Conservation (phyloP, 2,113 vertebrate species). For the Cairina moschata region DNA sequence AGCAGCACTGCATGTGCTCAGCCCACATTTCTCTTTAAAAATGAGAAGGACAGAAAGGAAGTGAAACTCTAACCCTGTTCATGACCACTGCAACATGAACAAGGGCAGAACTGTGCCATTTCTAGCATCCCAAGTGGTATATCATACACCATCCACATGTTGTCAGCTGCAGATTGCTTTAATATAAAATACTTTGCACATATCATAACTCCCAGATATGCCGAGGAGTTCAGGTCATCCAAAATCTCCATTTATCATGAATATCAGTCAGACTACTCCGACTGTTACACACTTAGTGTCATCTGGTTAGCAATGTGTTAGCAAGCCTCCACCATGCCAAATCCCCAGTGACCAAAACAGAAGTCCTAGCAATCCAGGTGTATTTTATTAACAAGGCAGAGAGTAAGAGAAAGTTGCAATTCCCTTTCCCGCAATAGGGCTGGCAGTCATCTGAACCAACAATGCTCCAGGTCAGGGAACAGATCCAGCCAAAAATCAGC, state of each 20-base stretch:
- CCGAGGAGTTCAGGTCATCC: not conserved
- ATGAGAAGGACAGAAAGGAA: not conserved
- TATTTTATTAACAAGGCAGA: not conserved
- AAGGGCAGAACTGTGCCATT: not conserved
- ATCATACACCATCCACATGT: not conserved
- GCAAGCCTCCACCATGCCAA: not conserved
- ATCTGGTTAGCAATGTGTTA: not conserved
- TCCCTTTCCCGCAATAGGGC: not conserved
- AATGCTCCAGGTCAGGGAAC: not conserved
- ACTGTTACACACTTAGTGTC: not conserved
- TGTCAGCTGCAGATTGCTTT: not conserved
- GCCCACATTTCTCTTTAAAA: not conserved
- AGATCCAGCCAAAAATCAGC: not conserved
- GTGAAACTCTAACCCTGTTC: not conserved
- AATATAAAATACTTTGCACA: not conserved
- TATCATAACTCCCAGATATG: not conserved
- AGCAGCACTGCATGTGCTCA: not conserved
- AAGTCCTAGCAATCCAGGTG: not conserved
- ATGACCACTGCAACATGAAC: not conserved
- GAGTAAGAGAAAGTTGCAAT: not conserved
- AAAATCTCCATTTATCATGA: not conserved
- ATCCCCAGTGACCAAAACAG: not conserved
- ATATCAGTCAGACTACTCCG: not conserved
- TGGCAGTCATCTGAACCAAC: not conserved
- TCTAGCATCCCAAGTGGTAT: not conserved